These are phyloP conservation scores for Pyralis farinalis DNA, from an alignment of 2,888 invertebrate genomes.

Conservation along the genomic window DNA sequence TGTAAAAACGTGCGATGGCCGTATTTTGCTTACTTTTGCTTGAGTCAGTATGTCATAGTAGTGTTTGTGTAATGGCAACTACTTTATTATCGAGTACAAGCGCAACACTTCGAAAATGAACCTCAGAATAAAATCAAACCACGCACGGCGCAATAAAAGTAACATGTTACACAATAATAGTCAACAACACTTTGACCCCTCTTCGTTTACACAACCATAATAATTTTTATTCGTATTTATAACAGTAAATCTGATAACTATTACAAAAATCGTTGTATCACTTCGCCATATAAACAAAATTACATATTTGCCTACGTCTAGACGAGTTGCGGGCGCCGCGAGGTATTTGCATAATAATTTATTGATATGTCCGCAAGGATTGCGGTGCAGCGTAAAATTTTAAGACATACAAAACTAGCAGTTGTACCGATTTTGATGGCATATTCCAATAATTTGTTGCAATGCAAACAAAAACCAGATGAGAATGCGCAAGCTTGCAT, in stretches of 20 bases:
- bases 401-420: too few relatives aligned
- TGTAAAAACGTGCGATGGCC: neutral
- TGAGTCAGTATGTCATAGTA: conserved; percentile 3
- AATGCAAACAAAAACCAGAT: too few relatives aligned
- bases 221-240: conserved; percentile 2
- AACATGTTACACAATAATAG: conserved; percentile 20
- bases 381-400: too few relatives aligned
- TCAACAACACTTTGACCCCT: conserved; percentile 14
- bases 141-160: conserved; percentile 19
- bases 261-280: neutral
- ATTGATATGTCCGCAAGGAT: too few relatives aligned
- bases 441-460: too few relatives aligned
- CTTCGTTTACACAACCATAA: conserved; percentile 10
- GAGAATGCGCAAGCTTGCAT: too few relatives aligned
- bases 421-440: too few relatives aligned
- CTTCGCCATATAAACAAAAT: too few relatives aligned
- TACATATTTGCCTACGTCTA: neutral
- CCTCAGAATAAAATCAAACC: conserved; percentile 26
- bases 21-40: neutral
- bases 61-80: conserved; percentile 3
- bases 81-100: conserved; percentile 6
- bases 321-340: neutral
- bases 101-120: conserved; percentile 19
- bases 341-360: too few relatives aligned
- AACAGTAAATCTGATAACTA: neutral